Base-by-base conservation (phyloP, 2,888 invertebrate genomes). In the Andrena dorsata region DNA sequence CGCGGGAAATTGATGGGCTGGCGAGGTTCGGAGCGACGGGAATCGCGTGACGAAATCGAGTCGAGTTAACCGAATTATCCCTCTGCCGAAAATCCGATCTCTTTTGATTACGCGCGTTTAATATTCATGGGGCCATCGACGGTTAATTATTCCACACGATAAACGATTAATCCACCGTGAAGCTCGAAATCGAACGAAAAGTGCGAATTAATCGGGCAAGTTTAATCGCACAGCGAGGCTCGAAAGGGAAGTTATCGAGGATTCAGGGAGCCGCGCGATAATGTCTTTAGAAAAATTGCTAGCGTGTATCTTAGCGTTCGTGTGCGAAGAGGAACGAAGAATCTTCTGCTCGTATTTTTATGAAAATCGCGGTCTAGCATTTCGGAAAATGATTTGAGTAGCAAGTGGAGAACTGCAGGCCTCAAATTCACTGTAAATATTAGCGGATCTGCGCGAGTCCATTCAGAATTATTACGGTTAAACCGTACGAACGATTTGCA, bases 101-200 rank as follows among this genome's bases (percentile, higher is more conserved):
- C 82, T 82, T 83, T 83, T 83, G 77, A 83, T 83, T 83, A 70
- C 70, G 77, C 65, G 23, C 77, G 83, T 82, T 83, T 83, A 83
- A 82, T 83, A 83, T 83, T 83, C 83, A 83, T 82, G 83, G 69
- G 65, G 13, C 73, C 13, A 53, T 65, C 72, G 72, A 74, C 73
- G 53, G 83, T 83, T 83, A 82, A 83, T 83, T 83, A 83, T 83
- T 83, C 82, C 76, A 69, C 58, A 65, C 76, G 82, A 82, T 70
- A 69, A 83, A 83, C 73, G 82, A 82, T 77, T 83, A 83, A 83
- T 82, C 71, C 51, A 47, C 56, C 23, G 56, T 13, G 56, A 56
- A 53, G 79, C 32, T 49, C 56, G 28, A 70, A 71, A 80, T 80
- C 79, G 79, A 66, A 60, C 51, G 73, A 64, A 69, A 41, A 64